phyloP scores from a whole-genome alignment of 2,797 vertebrate species.

The Cirrhinus mrigala region DNA sequence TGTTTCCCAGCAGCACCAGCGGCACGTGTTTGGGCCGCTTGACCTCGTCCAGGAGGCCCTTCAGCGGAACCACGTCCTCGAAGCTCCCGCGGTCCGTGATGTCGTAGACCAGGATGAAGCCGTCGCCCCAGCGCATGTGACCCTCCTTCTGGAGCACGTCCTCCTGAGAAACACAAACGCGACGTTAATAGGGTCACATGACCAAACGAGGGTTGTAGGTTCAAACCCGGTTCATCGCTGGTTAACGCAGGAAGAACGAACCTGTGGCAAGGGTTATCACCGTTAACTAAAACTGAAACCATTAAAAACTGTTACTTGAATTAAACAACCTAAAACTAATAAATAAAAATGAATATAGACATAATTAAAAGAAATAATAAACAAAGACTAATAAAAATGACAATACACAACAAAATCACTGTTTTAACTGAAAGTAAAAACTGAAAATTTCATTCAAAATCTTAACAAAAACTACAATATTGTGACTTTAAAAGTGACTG shows the following conservation, averaged over 20 bases:
- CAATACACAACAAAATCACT: too few species aligned
- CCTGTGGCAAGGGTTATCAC: too few species aligned
- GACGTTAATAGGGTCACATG: neutral
- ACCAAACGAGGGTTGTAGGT: neutral
- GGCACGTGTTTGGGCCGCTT: slow-evolving; percentile 95
- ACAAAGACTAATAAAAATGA: too few species aligned
- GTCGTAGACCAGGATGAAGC: slow-evolving; percentile 96
- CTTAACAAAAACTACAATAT: too few species aligned
- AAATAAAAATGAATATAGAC: too few species aligned
- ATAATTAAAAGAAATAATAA: too few species aligned
- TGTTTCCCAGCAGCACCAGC: slow-evolving; percentile 95
- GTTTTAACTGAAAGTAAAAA: too few species aligned
- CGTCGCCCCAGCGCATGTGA: slow-evolving; percentile 95
- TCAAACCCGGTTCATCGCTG: neutral
- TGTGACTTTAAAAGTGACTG: too few species aligned
- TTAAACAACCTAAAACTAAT: too few species aligned
- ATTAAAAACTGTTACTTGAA: too few species aligned
- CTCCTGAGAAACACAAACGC: slow-evolving; percentile 79
- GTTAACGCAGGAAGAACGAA: neutral
- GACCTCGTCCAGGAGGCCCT: slow-evolving; percentile 91
- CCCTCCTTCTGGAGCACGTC: slow-evolving; percentile 92
- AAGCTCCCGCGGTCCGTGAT: slow-evolving; percentile 97
- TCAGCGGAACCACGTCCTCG: slow-evolving; percentile 89
- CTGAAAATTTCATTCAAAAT: too few species aligned
- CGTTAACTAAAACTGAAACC: too few species aligned